Percentiles rank a stretch among this genome's conserved stretches.
These are phyloP conservation scores for Atherinosoma microstoma DNA, from an alignment of 2,797 vertebrate species.

Conservation along the genomic window DNA sequence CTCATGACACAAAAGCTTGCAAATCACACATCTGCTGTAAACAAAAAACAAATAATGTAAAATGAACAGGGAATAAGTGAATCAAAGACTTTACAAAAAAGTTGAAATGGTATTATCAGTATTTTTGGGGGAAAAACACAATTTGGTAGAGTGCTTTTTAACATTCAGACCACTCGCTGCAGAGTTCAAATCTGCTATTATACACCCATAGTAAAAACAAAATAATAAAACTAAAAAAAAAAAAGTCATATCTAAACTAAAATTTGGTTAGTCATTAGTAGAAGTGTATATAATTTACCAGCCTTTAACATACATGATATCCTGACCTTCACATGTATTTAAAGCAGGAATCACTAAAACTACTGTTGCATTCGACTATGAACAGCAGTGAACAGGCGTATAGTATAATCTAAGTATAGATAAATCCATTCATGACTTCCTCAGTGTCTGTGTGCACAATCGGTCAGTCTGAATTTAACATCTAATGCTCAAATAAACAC, in stretches of 20 bases:
- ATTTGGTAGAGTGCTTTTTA: slow-evolving; percentile 64
- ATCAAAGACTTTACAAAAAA: slow-evolving; percentile 38
- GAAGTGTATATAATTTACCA: slow-evolving; percentile 28
- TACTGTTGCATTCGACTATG: slow-evolving; percentile 17
- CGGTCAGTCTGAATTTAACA: slow-evolving; percentile 13
- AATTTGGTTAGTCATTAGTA: slow-evolving; percentile 15
- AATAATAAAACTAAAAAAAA: background rate
- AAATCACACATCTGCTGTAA: slow-evolving; percentile 49
- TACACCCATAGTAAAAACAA: slow-evolving; percentile 12
- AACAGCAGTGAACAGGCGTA: slow-evolving; percentile 36
- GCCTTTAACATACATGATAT: slow-evolving; percentile 23
- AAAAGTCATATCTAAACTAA: slow-evolving; percentile 1
- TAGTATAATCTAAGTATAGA: background rate
- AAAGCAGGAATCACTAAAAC: slow-evolving; percentile 33
- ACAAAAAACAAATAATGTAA: slow-evolving; percentile 38
- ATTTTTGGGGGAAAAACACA: slow-evolving; percentile 53
- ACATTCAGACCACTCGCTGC: slow-evolving; percentile 64
- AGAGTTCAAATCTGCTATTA: slow-evolving; percentile 30
- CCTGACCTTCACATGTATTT: slow-evolving; percentile 2
- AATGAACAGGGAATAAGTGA: slow-evolving; percentile 33
- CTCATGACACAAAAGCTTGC: slow-evolving; percentile 44
- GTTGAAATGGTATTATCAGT: slow-evolving; percentile 18
- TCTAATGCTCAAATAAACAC: background rate
- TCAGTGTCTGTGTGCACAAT: slow-evolving; percentile 16
- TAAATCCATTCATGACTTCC: slow-evolving; percentile 26